Evolutionary conservation across 1,140 invertebrate species (phyloP).

Genomic region (Drusus annulatus): DNA sequence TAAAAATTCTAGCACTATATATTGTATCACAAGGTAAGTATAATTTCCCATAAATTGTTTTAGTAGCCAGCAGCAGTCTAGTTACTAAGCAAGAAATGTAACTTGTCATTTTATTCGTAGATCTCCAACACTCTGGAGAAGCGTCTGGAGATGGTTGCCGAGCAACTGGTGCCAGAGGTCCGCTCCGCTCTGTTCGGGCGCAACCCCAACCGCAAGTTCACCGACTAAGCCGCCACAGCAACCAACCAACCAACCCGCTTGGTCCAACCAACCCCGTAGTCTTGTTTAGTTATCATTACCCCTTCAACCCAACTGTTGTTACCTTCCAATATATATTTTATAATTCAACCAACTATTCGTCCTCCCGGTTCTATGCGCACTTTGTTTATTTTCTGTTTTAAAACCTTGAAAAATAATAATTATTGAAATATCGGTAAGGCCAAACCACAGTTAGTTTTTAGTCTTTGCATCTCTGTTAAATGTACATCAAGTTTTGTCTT

Average conservation of each 20-base stretch:
- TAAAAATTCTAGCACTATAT: too few relatives aligned
- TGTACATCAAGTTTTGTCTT: constrained; percentile 47
- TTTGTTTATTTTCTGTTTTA: too few relatives aligned
- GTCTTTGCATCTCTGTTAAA: too few relatives aligned
- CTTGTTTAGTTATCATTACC: constrained; percentile 11
- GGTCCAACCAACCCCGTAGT: neutral
- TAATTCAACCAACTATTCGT: neutral
- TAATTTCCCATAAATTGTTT: too few relatives aligned
- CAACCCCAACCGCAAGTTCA: constrained; percentile 97
- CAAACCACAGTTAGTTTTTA: constrained; percentile 21
- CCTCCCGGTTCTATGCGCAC: too few relatives aligned
- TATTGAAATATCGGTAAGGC: neutral
- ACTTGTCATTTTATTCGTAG: constrained; percentile 64
- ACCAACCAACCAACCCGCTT: neutral
- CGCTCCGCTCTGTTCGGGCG: constrained; percentile 93
- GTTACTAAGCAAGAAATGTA: neutral
- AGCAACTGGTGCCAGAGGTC: constrained; percentile 94
- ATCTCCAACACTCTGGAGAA: constrained; percentile 96
- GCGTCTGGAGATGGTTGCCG: constrained; percentile 93
- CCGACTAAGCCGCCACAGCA: constrained; percentile 80
- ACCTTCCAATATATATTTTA: constrained; percentile 4
- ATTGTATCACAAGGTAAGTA: too few relatives aligned
- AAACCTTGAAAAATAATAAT: too few relatives aligned
- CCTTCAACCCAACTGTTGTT: neutral
- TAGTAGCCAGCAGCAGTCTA: too few relatives aligned